Conservation (phyloP, 2,888 invertebrate species). For the Sicus ferrugineus region DNA sequence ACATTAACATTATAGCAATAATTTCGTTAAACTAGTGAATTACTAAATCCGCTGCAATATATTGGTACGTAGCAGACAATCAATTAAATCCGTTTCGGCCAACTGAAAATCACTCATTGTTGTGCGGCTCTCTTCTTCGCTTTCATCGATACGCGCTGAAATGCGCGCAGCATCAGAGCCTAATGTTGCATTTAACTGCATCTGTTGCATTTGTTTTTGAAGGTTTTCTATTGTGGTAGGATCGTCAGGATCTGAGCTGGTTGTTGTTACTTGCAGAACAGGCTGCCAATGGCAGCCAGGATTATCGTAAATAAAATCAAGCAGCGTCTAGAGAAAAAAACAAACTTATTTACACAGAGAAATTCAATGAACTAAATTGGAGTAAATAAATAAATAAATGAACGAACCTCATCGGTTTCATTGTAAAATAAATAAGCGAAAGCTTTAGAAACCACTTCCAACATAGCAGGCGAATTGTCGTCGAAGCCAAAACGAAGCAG, state of each 20-base stretch:
- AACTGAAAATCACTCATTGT: slow-evolving; percentile 88
- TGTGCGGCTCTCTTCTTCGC: slow-evolving; percentile 66
- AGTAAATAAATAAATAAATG: too few relatives aligned
- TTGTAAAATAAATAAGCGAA: slow-evolving; percentile 79
- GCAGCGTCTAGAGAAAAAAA: slow-evolving; percentile 63
- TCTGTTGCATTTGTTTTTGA: slow-evolving; percentile 67
- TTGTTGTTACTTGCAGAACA: slow-evolving; percentile 60
- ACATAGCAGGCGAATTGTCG: slow-evolving; percentile 76
- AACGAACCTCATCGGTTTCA: slow-evolving; percentile 76
- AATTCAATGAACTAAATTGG: neutral
- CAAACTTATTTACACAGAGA: neutral
- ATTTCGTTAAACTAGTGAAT: slow-evolving; percentile 22
- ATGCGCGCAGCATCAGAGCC: slow-evolving; percentile 51
- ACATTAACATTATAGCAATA: slow-evolving; percentile 12
- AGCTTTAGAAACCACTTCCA: slow-evolving; percentile 80
- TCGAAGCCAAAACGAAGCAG: slow-evolving; percentile 86
- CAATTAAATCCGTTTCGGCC: slow-evolving; percentile 82
- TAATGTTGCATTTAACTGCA: slow-evolving; percentile 45
- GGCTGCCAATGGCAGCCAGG: slow-evolving; percentile 74
- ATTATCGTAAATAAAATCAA: slow-evolving; percentile 75
- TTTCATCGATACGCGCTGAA: slow-evolving; percentile 55
- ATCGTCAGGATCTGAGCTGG: slow-evolving; percentile 49
- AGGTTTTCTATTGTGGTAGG: slow-evolving; percentile 66
- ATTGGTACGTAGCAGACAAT: slow-evolving; percentile 77
- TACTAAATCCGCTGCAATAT: slow-evolving; percentile 77